A percentile compares a stretch with the other conserved stretches of the same genome.
phyloP scores from a whole-genome alignment of 2,888 invertebrate species.

The Itoplectis maculator region DNA sequence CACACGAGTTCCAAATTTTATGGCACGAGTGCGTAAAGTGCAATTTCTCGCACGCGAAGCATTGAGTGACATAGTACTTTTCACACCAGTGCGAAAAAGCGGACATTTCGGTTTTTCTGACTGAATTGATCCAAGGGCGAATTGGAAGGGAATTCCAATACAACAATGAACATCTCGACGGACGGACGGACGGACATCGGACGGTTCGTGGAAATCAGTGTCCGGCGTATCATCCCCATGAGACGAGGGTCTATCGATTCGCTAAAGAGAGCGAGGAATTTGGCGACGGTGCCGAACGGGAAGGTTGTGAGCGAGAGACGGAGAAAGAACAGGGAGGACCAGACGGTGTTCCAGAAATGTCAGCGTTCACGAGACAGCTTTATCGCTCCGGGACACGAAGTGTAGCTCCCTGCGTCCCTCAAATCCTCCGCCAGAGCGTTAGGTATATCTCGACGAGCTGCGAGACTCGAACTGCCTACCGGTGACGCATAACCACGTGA shows the following conservation, averaged over 20 bases:
- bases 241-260: conserved; percentile 36
- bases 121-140: not conserved
- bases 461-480: conserved; percentile 12
- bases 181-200: not conserved
- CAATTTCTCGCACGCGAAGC: too few species aligned
- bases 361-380: conserved; percentile 49
- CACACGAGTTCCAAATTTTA: too few species aligned
- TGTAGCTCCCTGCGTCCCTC: conserved; percentile 9
- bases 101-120: not conserved
- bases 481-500: conserved; percentile 23
- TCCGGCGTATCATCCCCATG: conserved; percentile 3
- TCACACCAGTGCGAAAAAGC: too few species aligned
- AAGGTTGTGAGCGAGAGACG: not conserved
- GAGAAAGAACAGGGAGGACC: conserved; percentile 29
- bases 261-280: conserved; percentile 14
- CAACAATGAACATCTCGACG: conserved; percentile 25
- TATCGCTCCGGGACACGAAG: conserved; percentile 54
- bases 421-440: conserved; percentile 5
- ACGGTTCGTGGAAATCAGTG: not conserved
- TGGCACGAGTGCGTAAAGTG: too few species aligned
- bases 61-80: too few species aligned
- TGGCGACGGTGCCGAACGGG: not conserved
- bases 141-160: not conserved
- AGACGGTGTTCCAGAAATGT: conserved; percentile 56
- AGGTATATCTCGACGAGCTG: conserved; percentile 4